These are phyloP conservation scores for Drosophila suboccidentalis DNA, from an alignment of 2,888 invertebrate species.

Conservation along the genomic window DNA sequence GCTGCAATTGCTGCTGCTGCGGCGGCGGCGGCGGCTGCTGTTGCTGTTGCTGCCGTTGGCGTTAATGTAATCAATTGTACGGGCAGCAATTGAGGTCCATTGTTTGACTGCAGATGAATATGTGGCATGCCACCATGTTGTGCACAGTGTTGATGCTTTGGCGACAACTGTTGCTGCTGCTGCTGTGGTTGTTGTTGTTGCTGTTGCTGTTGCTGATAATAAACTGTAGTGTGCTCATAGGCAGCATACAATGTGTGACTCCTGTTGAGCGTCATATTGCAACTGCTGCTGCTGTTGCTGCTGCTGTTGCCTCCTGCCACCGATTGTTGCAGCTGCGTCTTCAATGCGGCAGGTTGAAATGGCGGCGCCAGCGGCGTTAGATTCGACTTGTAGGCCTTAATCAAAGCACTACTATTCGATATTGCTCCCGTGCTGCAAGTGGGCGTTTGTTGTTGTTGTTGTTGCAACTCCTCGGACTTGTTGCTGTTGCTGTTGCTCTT, in stretches of 20 bases:
- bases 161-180: constrained; percentile 52
- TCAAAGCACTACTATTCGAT: constrained; percentile 49
- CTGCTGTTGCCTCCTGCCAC: constrained; percentile 26
- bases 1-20: constrained; percentile 69
- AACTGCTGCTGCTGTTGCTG: constrained; percentile 30
- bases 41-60: constrained; percentile 73
- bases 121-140: constrained; percentile 77
- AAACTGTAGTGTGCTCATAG: constrained; percentile 79
- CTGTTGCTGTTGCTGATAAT: constrained; percentile 69
- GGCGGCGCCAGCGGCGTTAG: constrained; percentile 82
- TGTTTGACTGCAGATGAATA: constrained; percentile 67
- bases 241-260: constrained; percentile 61
- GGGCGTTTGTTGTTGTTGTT: constrained; percentile 33
- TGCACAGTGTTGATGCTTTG: constrained; percentile 67
- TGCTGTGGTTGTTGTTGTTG: constrained; percentile 51
- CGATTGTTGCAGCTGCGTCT: constrained; percentile 55
- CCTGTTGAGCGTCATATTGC: constrained; percentile 25
- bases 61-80: constrained; percentile 86
- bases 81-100: constrained; percentile 87
- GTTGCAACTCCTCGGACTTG: constrained; percentile 11
- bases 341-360: constrained; percentile 76
- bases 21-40: constrained; percentile 18
- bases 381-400: constrained; percentile 81
- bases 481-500: too few relatives aligned
- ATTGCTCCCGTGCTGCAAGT: constrained; percentile 24